Conservation (phyloP, 2,113 vertebrate species). For the Okapia johnstoni region DNA sequence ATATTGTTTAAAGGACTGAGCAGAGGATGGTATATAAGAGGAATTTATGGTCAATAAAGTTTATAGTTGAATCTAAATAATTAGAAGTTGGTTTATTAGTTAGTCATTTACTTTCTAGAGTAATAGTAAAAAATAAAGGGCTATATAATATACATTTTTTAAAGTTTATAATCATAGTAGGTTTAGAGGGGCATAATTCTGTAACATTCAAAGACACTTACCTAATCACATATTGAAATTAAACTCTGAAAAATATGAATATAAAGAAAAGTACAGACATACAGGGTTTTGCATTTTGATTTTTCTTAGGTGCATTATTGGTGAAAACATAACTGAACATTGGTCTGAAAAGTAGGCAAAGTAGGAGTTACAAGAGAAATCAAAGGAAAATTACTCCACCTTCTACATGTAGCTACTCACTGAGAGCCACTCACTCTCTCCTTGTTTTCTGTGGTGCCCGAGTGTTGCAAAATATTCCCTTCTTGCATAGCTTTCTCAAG, state of each 20-base stretch:
- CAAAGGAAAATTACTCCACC: not conserved
- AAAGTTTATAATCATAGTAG: not conserved
- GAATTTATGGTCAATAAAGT: not conserved
- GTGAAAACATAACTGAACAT: not conserved
- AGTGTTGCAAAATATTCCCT: not conserved
- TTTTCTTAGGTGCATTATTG: not conserved
- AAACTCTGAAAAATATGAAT: not conserved
- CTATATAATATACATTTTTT: not conserved
- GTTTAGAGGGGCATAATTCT: not conserved
- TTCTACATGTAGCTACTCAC: not conserved
- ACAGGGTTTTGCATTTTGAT: not conserved
- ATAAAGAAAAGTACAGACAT: not conserved
- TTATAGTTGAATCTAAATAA: not conserved
- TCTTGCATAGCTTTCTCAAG: not conserved
- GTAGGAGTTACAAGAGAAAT: not conserved
- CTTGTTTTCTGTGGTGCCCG: not conserved
- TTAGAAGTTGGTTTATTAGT: not conserved
- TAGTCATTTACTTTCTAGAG: not conserved
- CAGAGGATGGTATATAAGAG: not conserved
- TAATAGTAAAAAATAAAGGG: not conserved
- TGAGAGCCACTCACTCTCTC: not conserved
- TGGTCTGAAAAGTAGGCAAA: not conserved
- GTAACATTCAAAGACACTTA: not conserved
- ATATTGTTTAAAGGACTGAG: not conserved
- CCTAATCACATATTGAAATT: not conserved